Conservation (phyloP, 2,113 vertebrate species). For the Hippocampus barbouri region DNA sequence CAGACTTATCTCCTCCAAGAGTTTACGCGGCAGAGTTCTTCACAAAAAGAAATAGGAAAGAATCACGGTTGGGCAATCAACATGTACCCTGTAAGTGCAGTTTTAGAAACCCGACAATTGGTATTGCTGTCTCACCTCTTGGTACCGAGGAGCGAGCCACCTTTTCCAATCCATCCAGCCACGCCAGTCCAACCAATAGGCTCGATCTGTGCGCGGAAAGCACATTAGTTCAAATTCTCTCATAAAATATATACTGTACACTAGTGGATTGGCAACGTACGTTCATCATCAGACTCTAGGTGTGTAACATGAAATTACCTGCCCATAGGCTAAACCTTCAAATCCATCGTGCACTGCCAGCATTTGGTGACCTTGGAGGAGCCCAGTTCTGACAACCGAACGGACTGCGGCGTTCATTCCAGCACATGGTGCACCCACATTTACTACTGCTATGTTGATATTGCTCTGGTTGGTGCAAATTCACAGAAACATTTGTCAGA, state of each 20-base stretch:
- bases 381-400: conserved; percentile 79
- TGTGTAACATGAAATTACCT: conserved; percentile 61
- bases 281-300: background rate
- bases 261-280: background rate
- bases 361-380: conserved; percentile 87
- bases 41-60: background rate
- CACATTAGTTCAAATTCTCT: background rate
- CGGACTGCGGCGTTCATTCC: conserved; percentile 93
- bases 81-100: background rate
- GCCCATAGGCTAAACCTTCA: conserved; percentile 84
- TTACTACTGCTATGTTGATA: conserved; percentile 82
- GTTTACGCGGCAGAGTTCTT: conserved; percentile 78
- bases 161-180: conserved; percentile 85
- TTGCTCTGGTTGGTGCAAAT: conserved; percentile 67
- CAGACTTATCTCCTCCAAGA: conserved; percentile 79
- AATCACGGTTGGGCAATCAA: background rate
- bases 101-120: background rate
- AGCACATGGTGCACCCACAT: conserved; percentile 87
- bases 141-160: conserved; percentile 86
- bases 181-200: conserved; percentile 81
- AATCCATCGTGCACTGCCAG: conserved; percentile 87
- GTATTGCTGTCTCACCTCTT: conserved; percentile 76
- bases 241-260: background rate
- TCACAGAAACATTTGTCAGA: conserved; percentile 15
- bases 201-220: conserved; percentile 73